Percentiles rank a stretch among this genome's conserved stretches.
Evolutionary conservation across 2,113 vertebrate species (phyloP).

Genomic region (Toxotes jaculatrix): DNA sequence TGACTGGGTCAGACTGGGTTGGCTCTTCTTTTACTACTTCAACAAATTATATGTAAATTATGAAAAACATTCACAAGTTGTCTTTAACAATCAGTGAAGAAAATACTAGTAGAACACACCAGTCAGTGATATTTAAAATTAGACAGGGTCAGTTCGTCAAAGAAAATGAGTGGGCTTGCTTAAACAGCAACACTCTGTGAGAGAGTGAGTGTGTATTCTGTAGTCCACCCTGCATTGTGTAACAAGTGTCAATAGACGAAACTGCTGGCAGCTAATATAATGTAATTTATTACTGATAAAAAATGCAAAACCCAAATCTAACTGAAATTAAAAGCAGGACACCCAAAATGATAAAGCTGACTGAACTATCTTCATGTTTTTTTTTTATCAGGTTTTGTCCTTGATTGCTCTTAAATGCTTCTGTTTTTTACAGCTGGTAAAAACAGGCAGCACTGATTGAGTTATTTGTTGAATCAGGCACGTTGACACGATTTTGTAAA

Average conservation of each 20-base stretch:
- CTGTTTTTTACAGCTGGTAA: neutral
- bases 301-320: too few relatives aligned
- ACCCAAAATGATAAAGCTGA: too few relatives aligned
- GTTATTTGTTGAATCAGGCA: neutral
- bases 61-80: neutral
- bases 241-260: neutral
- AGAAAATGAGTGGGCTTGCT: constrained; percentile 5
- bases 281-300: too few relatives aligned
- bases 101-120: neutral
- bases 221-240: neutral
- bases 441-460: neutral
- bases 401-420: neutral
- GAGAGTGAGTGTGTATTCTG: neutral
- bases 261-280: too few relatives aligned
- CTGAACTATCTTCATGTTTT: too few relatives aligned
- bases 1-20: neutral
- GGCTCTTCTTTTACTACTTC: neutral
- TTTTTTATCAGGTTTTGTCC: too few relatives aligned
- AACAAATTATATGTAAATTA: neutral
- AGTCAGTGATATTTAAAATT: constrained; percentile 10
- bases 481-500: neutral
- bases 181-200: constrained; percentile 3
- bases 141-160: constrained; percentile 8
- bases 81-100: neutral
- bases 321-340: too few relatives aligned